phyloP scores from a whole-genome alignment of 2,797 vertebrate species.

The Phoebastria nigripes region DNA sequence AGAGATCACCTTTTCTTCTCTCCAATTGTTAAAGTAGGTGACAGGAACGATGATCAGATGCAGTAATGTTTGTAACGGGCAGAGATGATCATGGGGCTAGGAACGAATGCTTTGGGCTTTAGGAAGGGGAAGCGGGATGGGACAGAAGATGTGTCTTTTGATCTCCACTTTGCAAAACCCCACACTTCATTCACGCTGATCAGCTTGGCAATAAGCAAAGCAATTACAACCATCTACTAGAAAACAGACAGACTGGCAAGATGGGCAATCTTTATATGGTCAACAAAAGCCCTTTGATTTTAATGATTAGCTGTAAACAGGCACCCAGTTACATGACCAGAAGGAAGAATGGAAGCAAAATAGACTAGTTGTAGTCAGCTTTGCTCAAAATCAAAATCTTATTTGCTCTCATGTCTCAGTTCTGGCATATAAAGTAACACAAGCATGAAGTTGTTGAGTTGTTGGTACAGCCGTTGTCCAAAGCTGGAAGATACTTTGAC shows the following conservation, averaged over 20 bases:
- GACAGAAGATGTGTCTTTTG: neutral
- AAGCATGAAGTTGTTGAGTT: too few relatives aligned
- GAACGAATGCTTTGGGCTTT: neutral
- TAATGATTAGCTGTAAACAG: neutral
- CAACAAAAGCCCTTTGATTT: neutral
- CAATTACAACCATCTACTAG: neutral
- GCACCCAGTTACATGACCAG: neutral
- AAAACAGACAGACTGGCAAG: neutral
- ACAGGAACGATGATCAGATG: accelerated
- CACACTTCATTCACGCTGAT: accelerated
- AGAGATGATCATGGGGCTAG: accelerated
- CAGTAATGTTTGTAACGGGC: accelerated
- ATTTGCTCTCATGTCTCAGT: neutral
- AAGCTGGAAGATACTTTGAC: neutral
- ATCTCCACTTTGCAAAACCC: neutral
- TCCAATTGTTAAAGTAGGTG: accelerated
- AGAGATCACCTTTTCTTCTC: neutral
- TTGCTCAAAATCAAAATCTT: neutral
- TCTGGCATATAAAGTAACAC: too few relatives aligned
- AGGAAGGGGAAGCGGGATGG: neutral
- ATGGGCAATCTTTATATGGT: neutral
- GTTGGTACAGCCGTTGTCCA: neutral
- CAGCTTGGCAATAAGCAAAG: neutral
- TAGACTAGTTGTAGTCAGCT: neutral
- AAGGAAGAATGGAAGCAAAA: neutral